These are phyloP conservation scores for Patella caerulea DNA, from an alignment of 2,888 invertebrate genomes.

Conservation along the genomic window DNA sequence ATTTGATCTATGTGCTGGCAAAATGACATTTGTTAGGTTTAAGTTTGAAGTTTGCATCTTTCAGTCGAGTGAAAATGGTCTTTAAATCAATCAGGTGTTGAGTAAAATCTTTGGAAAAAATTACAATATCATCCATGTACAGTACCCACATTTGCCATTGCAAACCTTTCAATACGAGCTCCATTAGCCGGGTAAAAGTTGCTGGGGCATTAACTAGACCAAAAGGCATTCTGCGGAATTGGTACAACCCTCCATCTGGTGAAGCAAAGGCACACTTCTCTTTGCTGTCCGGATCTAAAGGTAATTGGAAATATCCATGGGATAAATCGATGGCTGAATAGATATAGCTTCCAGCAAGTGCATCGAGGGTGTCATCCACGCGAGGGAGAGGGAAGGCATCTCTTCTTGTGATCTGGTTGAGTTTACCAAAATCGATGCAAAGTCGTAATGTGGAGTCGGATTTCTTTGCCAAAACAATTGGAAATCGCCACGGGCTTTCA, in stretches of 20 bases:
- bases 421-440: no score
- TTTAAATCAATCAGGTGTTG: not conserved
- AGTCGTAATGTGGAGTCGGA: no score
- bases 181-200: not conserved
- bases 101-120: not conserved
- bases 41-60: not conserved
- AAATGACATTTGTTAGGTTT: constrained; percentile 17
- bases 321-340: no score
- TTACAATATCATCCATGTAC: not conserved
- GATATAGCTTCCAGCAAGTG: no score
- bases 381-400: no score
- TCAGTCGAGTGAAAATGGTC: not conserved
- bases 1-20: constrained; percentile 19
- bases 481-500: no score
- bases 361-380: not conserved
- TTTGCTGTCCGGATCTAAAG: no score
- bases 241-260: not conserved
- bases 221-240: not conserved
- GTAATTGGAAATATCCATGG: no score
- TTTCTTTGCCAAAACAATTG: no score
- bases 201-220: not conserved
- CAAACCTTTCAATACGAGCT: not conserved
- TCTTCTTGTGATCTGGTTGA: no score
- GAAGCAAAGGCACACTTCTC: no score
- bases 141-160: not conserved